Percentiles rank a stretch among this genome's conserved stretches.
Evolutionary conservation across 1,140 invertebrate genomes (phyloP).

Genomic region (Solenopsis fugax): DNA sequence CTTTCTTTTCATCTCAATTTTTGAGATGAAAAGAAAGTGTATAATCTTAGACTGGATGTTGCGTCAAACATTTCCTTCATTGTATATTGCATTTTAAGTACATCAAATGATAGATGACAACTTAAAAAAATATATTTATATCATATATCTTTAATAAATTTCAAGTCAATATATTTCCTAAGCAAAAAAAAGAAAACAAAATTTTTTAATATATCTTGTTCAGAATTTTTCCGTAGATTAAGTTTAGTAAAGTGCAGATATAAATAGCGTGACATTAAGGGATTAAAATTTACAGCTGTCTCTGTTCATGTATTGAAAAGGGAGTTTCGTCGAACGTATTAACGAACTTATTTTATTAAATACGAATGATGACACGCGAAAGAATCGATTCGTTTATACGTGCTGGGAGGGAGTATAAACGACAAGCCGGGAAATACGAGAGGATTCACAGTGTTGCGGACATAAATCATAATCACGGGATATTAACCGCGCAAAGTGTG

Average conservation of each 20-base stretch:
- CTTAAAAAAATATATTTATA: not conserved
- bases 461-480: constrained; percentile 50
- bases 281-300: not conserved
- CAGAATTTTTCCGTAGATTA: not conserved
- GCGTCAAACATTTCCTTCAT: not conserved
- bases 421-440: not conserved
- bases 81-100: constrained; percentile 13
- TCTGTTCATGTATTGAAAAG: not conserved
- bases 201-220: not conserved
- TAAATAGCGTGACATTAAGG: not conserved
- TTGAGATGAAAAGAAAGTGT: not conserved
- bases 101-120: not conserved
- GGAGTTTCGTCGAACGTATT: not conserved
- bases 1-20: not conserved
- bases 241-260: not conserved
- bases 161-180: not conserved
- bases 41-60: not conserved
- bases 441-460: not conserved
- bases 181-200: not conserved
- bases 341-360: constrained; percentile 44
- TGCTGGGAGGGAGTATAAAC: not conserved
- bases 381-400: not conserved
- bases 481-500: constrained; percentile 66
- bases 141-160: not conserved
- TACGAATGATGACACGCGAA: not conserved